Conservation (phyloP, 2,113 vertebrate species). For the Ancistrus triradiatus region DNA sequence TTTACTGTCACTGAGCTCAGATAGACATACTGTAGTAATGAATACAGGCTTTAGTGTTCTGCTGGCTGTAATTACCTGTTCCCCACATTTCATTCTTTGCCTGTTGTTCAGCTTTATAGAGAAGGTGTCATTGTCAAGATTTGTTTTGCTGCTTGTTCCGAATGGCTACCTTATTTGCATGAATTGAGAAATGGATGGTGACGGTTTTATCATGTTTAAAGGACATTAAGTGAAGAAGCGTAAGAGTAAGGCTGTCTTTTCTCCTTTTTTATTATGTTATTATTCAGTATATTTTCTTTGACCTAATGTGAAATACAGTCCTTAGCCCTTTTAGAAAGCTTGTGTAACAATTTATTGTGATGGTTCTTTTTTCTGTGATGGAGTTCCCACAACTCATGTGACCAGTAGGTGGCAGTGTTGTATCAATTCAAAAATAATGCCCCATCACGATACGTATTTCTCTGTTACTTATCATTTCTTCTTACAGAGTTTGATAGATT, state of each 20-base stretch:
- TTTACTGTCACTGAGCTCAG: background rate
- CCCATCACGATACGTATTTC: no score
- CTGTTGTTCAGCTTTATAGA: no score
- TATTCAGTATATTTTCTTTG: no score
- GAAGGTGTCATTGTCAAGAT: slow-evolving; percentile 2
- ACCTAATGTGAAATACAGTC: no score
- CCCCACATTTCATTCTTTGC: slow-evolving; percentile 2
- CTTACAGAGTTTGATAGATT: no score
- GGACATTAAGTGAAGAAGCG: background rate
- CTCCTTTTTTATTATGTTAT: no score
- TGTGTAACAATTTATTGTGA: background rate
- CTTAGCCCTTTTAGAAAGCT: no score
- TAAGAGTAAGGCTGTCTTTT: no score
- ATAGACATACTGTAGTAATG: no score
- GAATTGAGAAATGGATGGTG: background rate
- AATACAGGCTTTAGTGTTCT: background rate
- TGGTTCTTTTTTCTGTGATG: slow-evolving; percentile 15
- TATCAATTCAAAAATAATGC: background rate
- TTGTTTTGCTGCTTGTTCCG: background rate
- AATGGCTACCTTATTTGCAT: slow-evolving; percentile 4
- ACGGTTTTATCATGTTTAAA: background rate
- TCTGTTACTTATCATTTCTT: no score
- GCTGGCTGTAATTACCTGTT: background rate
- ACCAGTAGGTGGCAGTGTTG: slow-evolving; percentile 47
- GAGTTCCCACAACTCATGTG: slow-evolving; percentile 35